These are phyloP conservation scores for Zaprionus africanus DNA, from an alignment of 1,140 invertebrate genomes.

Conservation along the genomic window DNA sequence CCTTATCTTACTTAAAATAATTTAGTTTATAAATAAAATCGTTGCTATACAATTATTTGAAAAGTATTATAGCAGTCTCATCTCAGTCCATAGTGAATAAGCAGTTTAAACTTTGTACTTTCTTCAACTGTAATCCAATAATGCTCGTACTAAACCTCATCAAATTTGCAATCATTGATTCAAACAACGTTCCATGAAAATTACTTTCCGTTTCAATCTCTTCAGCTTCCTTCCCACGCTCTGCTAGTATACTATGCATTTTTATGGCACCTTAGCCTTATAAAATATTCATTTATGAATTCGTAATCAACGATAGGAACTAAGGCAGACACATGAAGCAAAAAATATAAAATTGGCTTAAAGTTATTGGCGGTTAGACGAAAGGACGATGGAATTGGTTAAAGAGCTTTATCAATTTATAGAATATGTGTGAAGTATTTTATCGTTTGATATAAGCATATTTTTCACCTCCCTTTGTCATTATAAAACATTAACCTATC, in stretches of 20 bases:
- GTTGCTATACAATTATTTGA: not conserved
- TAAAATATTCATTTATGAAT: conserved; percentile 6
- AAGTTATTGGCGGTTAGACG: too few species aligned
- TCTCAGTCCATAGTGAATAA: not conserved
- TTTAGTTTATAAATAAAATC: not conserved
- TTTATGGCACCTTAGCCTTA: not conserved
- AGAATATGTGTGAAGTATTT: not conserved
- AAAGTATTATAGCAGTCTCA: not conserved
- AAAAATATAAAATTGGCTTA: too few species aligned
- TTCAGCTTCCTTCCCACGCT: not conserved
- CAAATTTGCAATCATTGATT: not conserved
- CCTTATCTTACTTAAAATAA: too few species aligned
- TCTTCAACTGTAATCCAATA: not conserved
- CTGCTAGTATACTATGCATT: not conserved
- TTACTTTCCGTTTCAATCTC: not conserved
- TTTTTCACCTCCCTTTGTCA: conserved; percentile 18
- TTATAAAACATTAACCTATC: not conserved
- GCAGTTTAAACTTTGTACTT: not conserved
- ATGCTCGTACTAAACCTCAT: not conserved
- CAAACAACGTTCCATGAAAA: not conserved
- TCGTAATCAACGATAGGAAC: not conserved
- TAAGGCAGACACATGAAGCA: not conserved
- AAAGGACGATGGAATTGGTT: not conserved
- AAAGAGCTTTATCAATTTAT: not conserved
- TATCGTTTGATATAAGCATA: not conserved